Conservation (phyloP, 2,797 vertebrate species). For the Megalops cyprinoides region DNA sequence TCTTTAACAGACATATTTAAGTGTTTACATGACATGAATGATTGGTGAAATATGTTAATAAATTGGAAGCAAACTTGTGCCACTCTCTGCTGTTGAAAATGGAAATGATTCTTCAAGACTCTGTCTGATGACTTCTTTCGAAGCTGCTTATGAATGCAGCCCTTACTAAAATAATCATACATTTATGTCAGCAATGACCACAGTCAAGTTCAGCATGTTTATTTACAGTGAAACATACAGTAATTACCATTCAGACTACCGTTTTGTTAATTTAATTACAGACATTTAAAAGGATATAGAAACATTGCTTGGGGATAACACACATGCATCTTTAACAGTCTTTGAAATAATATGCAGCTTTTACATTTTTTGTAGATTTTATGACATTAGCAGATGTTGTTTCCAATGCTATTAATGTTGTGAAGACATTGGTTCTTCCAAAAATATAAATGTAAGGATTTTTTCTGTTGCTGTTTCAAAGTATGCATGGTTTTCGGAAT, state of each 20-base stretch:
- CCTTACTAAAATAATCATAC: constrained; percentile 23
- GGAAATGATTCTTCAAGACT: not conserved
- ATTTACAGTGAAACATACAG: constrained; percentile 49
- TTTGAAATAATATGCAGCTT: constrained; percentile 33
- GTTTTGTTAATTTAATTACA: constrained; percentile 37
- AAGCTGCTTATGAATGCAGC: constrained; percentile 18
- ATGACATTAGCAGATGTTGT: not conserved
- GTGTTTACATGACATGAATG: constrained; percentile 8
- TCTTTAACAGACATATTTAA: not conserved
- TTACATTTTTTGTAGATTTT: not conserved
- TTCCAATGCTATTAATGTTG: not conserved
- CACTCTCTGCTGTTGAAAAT: not conserved
- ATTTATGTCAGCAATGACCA: constrained; percentile 20
- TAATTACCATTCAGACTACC: constrained; percentile 43
- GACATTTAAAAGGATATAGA: constrained; percentile 45
- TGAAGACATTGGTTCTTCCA: not conserved
- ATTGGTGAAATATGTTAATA: constrained; percentile 24
- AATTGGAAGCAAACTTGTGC: constrained; percentile 8
- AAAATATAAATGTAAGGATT: constrained; percentile 1
- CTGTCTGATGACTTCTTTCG: not conserved
- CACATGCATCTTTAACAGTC: constrained; percentile 64
- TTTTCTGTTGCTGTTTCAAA: not conserved
- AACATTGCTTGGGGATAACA: constrained; percentile 50
- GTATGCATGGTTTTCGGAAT: constrained; percentile 4
- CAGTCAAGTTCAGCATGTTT: constrained; percentile 27